These are phyloP conservation scores for Oostethus manadensis DNA, from an alignment of 2,113 vertebrate species.

Conservation along the genomic window DNA sequence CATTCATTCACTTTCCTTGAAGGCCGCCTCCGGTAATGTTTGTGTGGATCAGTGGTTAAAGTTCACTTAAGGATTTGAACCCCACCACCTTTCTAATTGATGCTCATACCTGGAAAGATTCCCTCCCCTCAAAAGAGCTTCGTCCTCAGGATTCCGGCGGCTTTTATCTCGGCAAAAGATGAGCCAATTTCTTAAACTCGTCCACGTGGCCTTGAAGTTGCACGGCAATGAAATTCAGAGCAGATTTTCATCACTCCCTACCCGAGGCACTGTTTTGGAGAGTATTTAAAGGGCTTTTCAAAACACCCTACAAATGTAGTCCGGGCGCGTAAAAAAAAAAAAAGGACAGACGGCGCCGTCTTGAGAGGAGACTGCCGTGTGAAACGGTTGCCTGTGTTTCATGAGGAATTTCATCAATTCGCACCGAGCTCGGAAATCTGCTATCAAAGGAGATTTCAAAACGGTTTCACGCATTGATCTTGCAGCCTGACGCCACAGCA, in stretches of 20 bases:
- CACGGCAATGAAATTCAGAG: background rate
- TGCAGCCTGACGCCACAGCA: constrained; percentile 45
- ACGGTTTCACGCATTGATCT: constrained; percentile 70
- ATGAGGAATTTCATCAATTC: constrained; percentile 70
- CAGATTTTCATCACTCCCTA: background rate
- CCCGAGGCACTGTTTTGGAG: background rate
- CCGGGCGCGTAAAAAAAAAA: constrained; percentile 1
- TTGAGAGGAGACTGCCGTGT: constrained; percentile 52
- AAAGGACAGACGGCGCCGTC: constrained; percentile 39
- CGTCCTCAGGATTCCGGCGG: background rate
- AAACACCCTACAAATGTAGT: constrained; percentile 13
- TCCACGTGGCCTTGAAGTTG: background rate
- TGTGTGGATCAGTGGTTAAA: constrained; percentile 61
- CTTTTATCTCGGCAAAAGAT: background rate
- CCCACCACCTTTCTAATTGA: constrained; percentile 10
- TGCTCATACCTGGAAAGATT: constrained; percentile 17
- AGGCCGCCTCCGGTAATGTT: constrained; percentile 45
- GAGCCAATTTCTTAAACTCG: background rate
- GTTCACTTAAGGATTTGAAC: constrained; percentile 64
- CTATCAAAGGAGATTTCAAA: constrained; percentile 73
- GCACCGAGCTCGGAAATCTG: constrained; percentile 66
- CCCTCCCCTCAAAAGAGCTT: background rate
- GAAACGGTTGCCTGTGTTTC: constrained; percentile 68
- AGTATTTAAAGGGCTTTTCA: constrained; percentile 1
- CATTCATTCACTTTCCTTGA: constrained; percentile 17